A percentile compares a stretch with the other conserved stretches of the same genome.
phyloP scores from a whole-genome alignment of 1,140 invertebrate species.

The Drosophila auraria region DNA sequence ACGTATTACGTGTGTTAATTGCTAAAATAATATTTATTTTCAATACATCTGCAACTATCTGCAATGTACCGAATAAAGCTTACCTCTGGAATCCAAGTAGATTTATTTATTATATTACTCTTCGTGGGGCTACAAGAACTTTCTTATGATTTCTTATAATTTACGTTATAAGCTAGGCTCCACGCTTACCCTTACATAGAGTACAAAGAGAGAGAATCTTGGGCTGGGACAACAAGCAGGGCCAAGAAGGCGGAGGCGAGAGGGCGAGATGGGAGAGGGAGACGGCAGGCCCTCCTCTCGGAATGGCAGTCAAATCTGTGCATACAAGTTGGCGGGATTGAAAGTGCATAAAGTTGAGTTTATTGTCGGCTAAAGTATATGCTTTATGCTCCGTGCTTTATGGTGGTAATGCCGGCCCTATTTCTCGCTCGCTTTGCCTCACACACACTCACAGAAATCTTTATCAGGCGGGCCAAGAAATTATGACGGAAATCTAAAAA shows the following conservation, averaged over 20 bases:
- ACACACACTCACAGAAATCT: conserved; percentile 56
- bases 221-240: conserved; percentile 1
- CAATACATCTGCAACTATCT: too few relatives aligned
- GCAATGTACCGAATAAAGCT: too few relatives aligned
- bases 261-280: background rate
- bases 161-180: background rate
- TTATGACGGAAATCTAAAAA: conserved; percentile 83
- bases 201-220: conserved; percentile 15
- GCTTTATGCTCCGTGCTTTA: conserved; percentile 75
- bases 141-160: too few relatives aligned
- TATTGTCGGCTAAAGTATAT: conserved; percentile 83
- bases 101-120: background rate
- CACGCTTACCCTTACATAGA: background rate
- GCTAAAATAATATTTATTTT: too few relatives aligned
- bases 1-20: too few relatives aligned
- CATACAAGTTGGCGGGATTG: conserved; percentile 81
- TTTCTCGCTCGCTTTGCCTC: conserved; percentile 8
- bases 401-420: conserved; percentile 61
- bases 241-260: conserved; percentile 2
- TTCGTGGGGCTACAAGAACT: background rate
- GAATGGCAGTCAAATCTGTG: conserved; percentile 75
- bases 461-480: conserved; percentile 75
- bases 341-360: conserved; percentile 83
- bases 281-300: conserved; percentile 5
- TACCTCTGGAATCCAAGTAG: too few relatives aligned